Conservation (phyloP, 2,888 invertebrate species). For the Ochropacha duplaris region DNA sequence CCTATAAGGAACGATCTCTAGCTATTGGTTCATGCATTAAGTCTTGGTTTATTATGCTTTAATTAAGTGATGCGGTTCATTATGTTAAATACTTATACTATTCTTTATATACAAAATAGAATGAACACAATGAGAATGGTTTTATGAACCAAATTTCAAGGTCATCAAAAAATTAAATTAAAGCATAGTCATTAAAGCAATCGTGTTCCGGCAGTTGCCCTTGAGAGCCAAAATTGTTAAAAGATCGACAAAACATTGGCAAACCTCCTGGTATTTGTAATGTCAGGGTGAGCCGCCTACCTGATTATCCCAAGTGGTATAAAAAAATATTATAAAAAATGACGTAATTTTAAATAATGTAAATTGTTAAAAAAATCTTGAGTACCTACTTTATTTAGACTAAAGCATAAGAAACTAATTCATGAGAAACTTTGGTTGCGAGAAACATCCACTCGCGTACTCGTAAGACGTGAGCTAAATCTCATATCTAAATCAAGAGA, state of each 20-base stretch:
- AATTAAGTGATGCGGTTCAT: background rate
- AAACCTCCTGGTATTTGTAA: too few species aligned
- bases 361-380: background rate
- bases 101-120: background rate
- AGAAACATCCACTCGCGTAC: background rate
- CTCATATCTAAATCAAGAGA: background rate
- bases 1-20: constrained; percentile 42
- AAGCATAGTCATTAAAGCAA: too few species aligned
- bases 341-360: background rate
- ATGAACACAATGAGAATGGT: too few species aligned
- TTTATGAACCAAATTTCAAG: too few species aligned
- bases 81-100: background rate
- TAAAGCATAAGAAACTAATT: background rate
- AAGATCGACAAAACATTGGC: too few species aligned
- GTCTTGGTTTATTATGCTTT: constrained; percentile 10
- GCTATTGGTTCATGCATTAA: constrained; percentile 37
- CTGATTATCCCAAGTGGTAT: too few species aligned
- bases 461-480: background rate
- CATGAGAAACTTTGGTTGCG: too few species aligned
- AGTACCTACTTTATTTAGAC: background rate
- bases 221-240: too few species aligned
- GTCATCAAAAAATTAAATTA: too few species aligned
- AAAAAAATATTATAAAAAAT: too few species aligned
- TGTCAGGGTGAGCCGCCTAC: too few species aligned
- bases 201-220: too few species aligned